Evolutionary conservation across 2,888 invertebrate species (phyloP).

Genomic region (Epinotia bilunana): DNA sequence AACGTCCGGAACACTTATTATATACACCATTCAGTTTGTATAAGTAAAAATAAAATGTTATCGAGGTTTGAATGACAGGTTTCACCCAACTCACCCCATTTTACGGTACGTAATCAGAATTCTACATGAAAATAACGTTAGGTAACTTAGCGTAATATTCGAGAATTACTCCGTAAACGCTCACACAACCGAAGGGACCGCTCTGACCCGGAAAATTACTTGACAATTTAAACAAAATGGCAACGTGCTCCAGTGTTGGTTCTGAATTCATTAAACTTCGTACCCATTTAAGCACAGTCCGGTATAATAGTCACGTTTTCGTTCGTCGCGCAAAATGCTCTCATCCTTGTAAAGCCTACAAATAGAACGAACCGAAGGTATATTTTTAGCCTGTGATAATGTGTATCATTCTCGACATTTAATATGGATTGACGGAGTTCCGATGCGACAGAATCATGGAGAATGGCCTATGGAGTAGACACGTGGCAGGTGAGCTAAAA

Average conservation of each 20-base stretch:
- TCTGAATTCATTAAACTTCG: constrained; percentile 25
- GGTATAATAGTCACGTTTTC: constrained; percentile 1
- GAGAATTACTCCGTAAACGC: constrained; percentile 19
- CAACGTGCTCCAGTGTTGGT: constrained; percentile 8
- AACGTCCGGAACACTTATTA: no score
- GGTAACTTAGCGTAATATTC: constrained; percentile 16
- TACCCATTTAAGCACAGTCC: constrained; percentile 3
- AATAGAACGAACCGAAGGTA: no score
- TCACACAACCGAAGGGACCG: constrained; percentile 29
- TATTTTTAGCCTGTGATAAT: neutral
- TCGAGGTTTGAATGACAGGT: no score
- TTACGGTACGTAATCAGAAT: constrained; percentile 1
- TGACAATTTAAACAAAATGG: constrained; percentile 48
- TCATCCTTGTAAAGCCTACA: no score
- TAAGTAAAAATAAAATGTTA: no score
- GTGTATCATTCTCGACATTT: no score
- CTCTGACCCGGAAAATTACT: constrained; percentile 51
- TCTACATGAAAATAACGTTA: constrained; percentile 9
- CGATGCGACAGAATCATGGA: no score
- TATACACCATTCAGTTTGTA: no score
- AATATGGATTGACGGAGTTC: no score
- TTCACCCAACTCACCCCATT: no score
- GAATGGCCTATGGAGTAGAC: no score
- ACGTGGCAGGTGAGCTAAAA: no score
- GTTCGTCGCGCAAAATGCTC: neutral